phyloP scores from a whole-genome alignment of 2,888 invertebrate species.

The Aleiodes alternator region DNA sequence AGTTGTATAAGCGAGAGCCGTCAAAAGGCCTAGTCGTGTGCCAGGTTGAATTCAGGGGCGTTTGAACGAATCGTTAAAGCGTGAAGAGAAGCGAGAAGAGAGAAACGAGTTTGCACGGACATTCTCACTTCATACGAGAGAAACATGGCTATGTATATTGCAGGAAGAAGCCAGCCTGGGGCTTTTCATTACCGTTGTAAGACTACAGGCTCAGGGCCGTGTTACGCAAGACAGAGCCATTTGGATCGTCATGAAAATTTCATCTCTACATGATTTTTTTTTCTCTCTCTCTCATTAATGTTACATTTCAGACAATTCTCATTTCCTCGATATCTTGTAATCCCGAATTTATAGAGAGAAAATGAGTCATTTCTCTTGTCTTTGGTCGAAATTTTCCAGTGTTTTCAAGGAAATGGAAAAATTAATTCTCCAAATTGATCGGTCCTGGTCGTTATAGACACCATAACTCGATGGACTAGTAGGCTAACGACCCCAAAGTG shows the following conservation, averaged over 20 bases:
- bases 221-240: slow-evolving; percentile 63
- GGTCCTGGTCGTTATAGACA: too few species aligned
- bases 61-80: slow-evolving; percentile 52
- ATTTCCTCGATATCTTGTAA: too few species aligned
- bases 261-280: neutral
- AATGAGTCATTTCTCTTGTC: too few species aligned
- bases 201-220: slow-evolving; percentile 68
- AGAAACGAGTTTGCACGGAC: slow-evolving; percentile 65
- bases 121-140: slow-evolving; percentile 29
- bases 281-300: too few species aligned
- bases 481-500: too few species aligned
- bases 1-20: neutral
- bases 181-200: slow-evolving; percentile 70
- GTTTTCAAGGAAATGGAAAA: too few species aligned
- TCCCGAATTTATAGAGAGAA: too few species aligned
- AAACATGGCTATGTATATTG: slow-evolving; percentile 47
- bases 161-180: slow-evolving; percentile 66
- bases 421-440: too few species aligned
- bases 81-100: slow-evolving; percentile 55
- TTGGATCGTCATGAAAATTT: slow-evolving; percentile 12
- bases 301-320: too few species aligned
- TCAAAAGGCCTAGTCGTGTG: slow-evolving; percentile 37
- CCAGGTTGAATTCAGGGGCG: slow-evolving; percentile 49
- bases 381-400: too few species aligned
- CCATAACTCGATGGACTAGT: too few species aligned